Evolutionary conservation across 2,797 vertebrate genomes (phyloP).

Genomic region (Hirundo rustica): DNA sequence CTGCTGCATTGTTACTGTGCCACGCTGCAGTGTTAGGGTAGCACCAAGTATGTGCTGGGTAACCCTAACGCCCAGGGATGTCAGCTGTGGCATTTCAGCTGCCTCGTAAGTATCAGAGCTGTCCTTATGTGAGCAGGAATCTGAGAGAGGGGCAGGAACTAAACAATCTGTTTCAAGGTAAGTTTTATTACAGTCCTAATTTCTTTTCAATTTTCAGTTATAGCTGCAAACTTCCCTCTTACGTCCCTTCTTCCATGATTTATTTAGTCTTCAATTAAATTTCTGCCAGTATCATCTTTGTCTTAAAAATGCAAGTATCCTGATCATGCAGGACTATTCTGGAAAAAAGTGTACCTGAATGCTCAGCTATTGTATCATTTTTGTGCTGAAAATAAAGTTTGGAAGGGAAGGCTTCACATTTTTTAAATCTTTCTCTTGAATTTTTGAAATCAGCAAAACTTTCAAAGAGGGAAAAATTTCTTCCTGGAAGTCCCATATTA

Average conservation of each 20-base stretch:
- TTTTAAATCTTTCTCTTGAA: neutral
- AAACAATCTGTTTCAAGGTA: conserved; percentile 9
- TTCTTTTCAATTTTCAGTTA: neutral
- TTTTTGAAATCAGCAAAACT: neutral
- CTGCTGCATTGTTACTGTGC: conserved; percentile 40
- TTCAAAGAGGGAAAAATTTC: neutral
- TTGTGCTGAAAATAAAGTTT: neutral
- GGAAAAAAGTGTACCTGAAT: neutral
- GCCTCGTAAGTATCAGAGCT: neutral
- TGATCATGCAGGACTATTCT: neutral
- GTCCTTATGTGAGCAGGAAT: neutral
- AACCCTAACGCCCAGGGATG: neutral
- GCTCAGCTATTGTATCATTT: neutral
- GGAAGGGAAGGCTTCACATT: neutral
- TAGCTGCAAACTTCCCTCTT: neutral
- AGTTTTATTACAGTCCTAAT: conserved; percentile 12
- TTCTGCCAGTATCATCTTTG: neutral
- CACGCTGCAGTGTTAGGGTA: neutral
- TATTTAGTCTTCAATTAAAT: neutral
- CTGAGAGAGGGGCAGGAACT: neutral
- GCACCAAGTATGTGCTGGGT: neutral
- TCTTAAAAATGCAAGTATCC: neutral
- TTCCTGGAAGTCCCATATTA: neutral
- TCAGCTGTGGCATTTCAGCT: conserved; percentile 37
- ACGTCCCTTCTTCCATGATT: neutral